Base-by-base conservation (phyloP, 2,797 vertebrate species). In the Phyllotis vaccarum region DNA sequence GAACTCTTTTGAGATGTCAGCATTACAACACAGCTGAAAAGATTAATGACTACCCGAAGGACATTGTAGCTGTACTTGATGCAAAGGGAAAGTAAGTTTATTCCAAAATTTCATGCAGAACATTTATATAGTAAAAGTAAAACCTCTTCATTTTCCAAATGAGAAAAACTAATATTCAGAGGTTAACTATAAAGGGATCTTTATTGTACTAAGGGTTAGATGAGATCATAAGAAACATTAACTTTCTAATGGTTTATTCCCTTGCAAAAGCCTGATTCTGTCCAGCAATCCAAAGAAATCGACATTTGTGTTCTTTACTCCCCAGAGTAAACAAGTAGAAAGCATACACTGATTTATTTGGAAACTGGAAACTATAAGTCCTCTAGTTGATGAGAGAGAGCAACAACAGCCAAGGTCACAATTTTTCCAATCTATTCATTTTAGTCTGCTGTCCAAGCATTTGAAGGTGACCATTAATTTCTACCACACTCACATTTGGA, bases 21-120 rank as follows among this genome's bases (percentile, higher is more conserved):
- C 75, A 96, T 97, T 95, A 94, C 2, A 86, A 10, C 64, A 92
- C 60, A 95, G 80, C 16, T 90, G 56, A 96, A 95, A 83, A 96
- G 2, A 95, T 94, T 72, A 97, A 93, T 46, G 16, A 31, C 14
- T 86, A 72, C 91, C 49, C 31, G 40, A 31, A 95, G 96, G 80
- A 97, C n/a, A 78, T 43, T 86, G 95, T 86, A 43, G 86, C 89
- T 96, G 83, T 43, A 95, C 88, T 29, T 83, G 58, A 94, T 81
- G 0, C 0, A 29, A 31, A 64, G 70, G 80, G 93, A n/a, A 8
- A 90, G 29, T 87, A 80, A 94, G 78, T 1, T 90, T 34, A 97
- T 81, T 46, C 93, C 76, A 95, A 86, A 96, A 92, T n/a, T 34
- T 90, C 22, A 40, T 56, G 52, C 9, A 75, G 86, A 80, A 34